Evolutionary conservation across 35 echinoderm and acorn worm genomes (phyloP), one percentile per base, ranked within the genome.

Genomic region (Heliocidaris tuberculata): DNA sequence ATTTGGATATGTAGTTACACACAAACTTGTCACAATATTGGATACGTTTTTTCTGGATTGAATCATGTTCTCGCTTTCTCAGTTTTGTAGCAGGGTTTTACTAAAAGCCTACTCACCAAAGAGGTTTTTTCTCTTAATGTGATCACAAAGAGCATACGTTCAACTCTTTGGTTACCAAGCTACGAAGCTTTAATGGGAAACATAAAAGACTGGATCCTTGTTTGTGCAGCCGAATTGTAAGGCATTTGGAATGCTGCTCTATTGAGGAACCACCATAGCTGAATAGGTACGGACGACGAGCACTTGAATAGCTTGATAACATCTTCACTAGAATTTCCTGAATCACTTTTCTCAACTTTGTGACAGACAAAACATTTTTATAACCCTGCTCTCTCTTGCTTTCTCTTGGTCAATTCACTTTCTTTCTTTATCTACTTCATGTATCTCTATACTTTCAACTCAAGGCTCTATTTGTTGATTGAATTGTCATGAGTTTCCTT

Each of bases 271-370:
- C 87, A 47, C 87, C 15, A 89, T n/a, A 47, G 87, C 87, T 89
- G 87, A 89, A 89, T 47, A 48, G 65, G 65, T 32, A 32, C 87
- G 2, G 47, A 89, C 87, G 32, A 89, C 87, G 32, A 30, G 87
- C 87, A 89, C 87, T 89, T 89, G 87, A 89, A 89, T 89, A 89
- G 87, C 47, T 89, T 89, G 87, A 89, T 89, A 89, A 89, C 87
- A 32, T 89, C 87, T 89, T 89, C 87, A 89, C 87, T 48, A 12
- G 19, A 32, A 48, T 89, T 89, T 89, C 87, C 87, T 89, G 31
- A 89, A 89, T 47, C 87, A 89, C 31, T 89, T 89, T 89, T 32
- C 87, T 32, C 31, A 32, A 47, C 87, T 48, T 47, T 89, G 87
- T 89, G 31, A 47, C 87, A 47, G 87, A 48, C 31, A 48, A 89